These are phyloP conservation scores for Trematocara macrostoma DNA, from an alignment of 2,113 vertebrate species.

Conservation along the genomic window DNA sequence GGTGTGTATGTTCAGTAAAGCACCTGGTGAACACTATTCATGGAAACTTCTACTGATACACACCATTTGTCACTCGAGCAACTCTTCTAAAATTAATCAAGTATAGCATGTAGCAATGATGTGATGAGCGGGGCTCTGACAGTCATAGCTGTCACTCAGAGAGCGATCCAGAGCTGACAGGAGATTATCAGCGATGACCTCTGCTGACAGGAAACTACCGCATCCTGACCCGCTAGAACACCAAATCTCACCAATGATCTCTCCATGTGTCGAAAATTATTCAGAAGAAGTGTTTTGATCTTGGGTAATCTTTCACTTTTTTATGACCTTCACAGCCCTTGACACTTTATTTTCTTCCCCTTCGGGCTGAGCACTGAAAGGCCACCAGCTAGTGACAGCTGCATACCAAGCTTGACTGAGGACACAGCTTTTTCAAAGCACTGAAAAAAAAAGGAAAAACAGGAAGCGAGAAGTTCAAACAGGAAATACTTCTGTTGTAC, in stretches of 20 bases:
- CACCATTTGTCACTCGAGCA: background rate
- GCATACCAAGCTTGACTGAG: slow-evolving; percentile 67
- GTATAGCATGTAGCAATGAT: background rate
- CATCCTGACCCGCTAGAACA: slow-evolving; percentile 33
- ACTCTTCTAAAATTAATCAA: slow-evolving; percentile 8
- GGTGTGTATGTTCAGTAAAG: slow-evolving; percentile 22
- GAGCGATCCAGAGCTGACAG: slow-evolving; percentile 1
- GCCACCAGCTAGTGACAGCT: slow-evolving; percentile 51
- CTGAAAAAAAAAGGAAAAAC: slow-evolving; percentile 63
- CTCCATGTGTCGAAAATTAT: slow-evolving; percentile 14
- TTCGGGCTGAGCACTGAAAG: background rate
- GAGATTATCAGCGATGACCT: slow-evolving; percentile 44
- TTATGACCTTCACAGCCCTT: background rate
- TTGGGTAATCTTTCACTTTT: background rate
- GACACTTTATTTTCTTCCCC: background rate
- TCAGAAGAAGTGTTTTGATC: slow-evolving; percentile 2
- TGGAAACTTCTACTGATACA: slow-evolving; percentile 19
- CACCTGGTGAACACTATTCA: slow-evolving; percentile 28
- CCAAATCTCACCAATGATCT: slow-evolving; percentile 18
- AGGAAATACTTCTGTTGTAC: slow-evolving; percentile 81
- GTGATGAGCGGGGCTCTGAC: background rate
- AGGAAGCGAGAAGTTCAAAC: slow-evolving; percentile 82
- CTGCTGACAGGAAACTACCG: slow-evolving; percentile 23
- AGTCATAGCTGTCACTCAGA: background rate
- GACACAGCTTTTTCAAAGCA: slow-evolving; percentile 66